Evolutionary conservation across 2,113 vertebrate species (phyloP).

Genomic region (Pao palembangensis): DNA sequence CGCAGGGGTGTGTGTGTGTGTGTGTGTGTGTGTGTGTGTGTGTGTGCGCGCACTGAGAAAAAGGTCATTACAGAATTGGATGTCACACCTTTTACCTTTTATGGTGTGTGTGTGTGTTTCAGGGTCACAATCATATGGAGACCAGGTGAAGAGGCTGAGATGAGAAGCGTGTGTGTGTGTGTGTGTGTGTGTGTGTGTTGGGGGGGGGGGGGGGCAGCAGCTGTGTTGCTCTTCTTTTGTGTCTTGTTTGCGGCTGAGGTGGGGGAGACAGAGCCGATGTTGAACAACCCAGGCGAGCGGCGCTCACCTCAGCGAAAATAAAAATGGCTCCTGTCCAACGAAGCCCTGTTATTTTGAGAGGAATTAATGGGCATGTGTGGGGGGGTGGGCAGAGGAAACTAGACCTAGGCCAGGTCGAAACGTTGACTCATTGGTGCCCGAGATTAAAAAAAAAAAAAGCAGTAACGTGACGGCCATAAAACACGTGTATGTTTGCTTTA

Average conservation of each 20-base stretch:
- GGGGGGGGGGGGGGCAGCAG: slow-evolving; percentile 32
- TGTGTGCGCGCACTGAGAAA: not conserved
- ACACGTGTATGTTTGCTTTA: slow-evolving; percentile 71
- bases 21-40: not conserved
- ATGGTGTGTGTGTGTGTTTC: slow-evolving; percentile 24
- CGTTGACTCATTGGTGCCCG: slow-evolving; percentile 57
- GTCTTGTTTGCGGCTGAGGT: not conserved
- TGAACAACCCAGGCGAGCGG: slow-evolving; percentile 41
- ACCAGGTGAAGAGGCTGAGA: slow-evolving; percentile 48
- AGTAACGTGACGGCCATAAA: slow-evolving; percentile 64
- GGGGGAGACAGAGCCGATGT: slow-evolving; percentile 29
- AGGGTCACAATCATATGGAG: slow-evolving; percentile 49
- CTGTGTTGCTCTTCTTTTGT: slow-evolving; percentile 47
- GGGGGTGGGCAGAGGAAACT: slow-evolving; percentile 50
- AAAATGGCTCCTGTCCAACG: slow-evolving; percentile 31
- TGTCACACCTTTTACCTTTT: slow-evolving; percentile 54
- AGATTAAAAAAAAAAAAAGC: slow-evolving; percentile 52
- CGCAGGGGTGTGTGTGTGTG: slow-evolving; percentile 11
- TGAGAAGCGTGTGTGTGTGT: too few relatives aligned
- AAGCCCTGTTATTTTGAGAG: slow-evolving; percentile 32
- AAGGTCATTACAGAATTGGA: slow-evolving; percentile 38
- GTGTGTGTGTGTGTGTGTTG: too few relatives aligned
- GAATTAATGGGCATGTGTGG: slow-evolving; percentile 18
- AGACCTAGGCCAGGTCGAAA: slow-evolving; percentile 61
- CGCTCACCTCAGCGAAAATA: slow-evolving; percentile 38